Evolutionary conservation across 2,113 vertebrate genomes (phyloP), one percentile per base, ranked within the genome.

Genomic region (Mirza zaza): DNA sequence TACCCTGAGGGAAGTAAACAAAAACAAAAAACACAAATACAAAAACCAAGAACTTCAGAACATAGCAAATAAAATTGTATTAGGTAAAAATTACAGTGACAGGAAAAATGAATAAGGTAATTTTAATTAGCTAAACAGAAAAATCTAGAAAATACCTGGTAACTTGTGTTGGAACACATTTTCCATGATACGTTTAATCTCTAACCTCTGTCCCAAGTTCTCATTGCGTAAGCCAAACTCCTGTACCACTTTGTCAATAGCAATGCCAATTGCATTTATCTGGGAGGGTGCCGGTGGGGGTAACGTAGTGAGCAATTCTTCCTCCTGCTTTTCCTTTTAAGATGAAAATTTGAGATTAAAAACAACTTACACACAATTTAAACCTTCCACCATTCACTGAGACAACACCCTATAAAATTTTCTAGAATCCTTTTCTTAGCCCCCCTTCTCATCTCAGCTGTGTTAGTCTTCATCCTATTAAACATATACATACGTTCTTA

Each of bases 311-410:
- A 99, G 98, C 98, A 99, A 97, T 63, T 98, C 97, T 98, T 99
- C 99, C 95, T 99, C 99, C 87, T 99, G 98, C 83, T 98, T 99
- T 92, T 99, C 99, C 99, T 99, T 97, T 96, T 87, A 97, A 95
- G 70, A 98, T 8, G 98, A 81, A 48, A 36, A 93, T 81, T 59
- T 87, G 61, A 96, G n/a, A 97, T 96, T 95, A 94, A 97, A 91
- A 94, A 93, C 84, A 80, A 90, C 71, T 95, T 85, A 67, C 77
- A 94, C 12, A 39, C 17, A 29, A 55, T 87, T 94, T 93, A 89
- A 63, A 94, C 75, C 90, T 96, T 93, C 90, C 87, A 87, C 27
- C 34, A 87, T 63, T 93, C 90, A 95, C 48, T 70, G 42, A 96
- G 68, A 88, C 57, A 93, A 93, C 67, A 85, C 20, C 14, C 21